A percentile compares a stretch with the other conserved stretches of the same genome.
Conservation (phyloP, 2,113 vertebrate genomes). For the Heloderma charlesbogerti region DNA sequence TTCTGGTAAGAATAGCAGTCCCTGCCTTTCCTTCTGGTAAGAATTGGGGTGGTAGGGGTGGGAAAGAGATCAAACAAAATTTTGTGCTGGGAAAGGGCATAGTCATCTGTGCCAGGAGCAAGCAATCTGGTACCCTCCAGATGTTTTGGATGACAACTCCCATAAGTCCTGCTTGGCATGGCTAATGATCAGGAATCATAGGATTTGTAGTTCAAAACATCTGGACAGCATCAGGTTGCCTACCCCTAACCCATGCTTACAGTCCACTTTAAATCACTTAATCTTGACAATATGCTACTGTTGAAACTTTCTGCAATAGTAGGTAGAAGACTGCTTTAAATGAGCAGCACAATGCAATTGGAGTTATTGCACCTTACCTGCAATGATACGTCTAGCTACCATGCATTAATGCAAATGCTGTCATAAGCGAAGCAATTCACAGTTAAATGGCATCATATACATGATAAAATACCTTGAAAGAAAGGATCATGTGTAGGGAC, state of each 20-base stretch:
- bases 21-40: no score
- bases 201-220: no score
- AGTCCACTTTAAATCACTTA: background rate
- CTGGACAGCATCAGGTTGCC: no score
- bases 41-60: no score
- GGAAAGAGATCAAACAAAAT: no score
- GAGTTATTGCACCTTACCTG: background rate
- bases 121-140: no score
- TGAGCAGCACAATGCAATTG: fast-evolving
- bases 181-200: background rate
- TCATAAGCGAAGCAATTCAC: constrained; percentile 14
- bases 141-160: background rate
- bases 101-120: no score
- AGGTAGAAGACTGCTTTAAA: background rate
- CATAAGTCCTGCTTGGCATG: background rate
- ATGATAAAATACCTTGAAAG: background rate
- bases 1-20: no score
- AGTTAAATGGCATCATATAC: background rate
- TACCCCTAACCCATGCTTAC: no score
- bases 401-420: background rate
- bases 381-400: background rate
- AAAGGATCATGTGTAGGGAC: background rate
- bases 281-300: background rate
- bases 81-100: no score
- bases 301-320: background rate